These are phyloP conservation scores for Esox niger DNA, from an alignment of 2,113 vertebrate species.

Conservation along the genomic window DNA sequence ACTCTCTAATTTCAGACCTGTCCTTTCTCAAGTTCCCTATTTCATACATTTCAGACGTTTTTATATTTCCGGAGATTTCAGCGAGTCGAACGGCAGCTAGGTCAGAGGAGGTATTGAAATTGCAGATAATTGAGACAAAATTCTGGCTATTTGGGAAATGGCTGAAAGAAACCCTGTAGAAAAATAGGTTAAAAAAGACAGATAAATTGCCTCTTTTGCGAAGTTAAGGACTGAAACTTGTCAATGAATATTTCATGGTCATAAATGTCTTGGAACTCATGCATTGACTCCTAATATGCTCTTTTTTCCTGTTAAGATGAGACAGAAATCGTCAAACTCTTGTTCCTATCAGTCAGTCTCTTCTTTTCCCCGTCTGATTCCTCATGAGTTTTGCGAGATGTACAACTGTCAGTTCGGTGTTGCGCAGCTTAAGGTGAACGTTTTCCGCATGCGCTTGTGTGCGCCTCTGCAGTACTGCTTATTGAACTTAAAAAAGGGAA, in stretches of 20 bases:
- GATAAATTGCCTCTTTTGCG: not conserved
- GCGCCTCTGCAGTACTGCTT: not conserved
- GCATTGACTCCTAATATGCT: not conserved
- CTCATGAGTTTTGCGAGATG: not conserved
- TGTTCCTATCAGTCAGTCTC: not conserved
- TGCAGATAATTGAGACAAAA: slow-evolving; percentile 35
- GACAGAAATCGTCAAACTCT: not conserved
- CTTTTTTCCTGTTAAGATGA: slow-evolving; percentile 9
- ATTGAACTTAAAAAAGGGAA: no score
- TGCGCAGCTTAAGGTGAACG: not conserved
- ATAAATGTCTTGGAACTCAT: slow-evolving; percentile 8
- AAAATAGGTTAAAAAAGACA: not conserved
- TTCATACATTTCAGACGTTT: slow-evolving; percentile 32
- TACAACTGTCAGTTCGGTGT: no score
- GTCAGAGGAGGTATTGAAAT: slow-evolving; percentile 46
- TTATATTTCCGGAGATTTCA: slow-evolving; percentile 2
- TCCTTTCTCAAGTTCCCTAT: slow-evolving; percentile 21
- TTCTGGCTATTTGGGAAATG: slow-evolving; percentile 24
- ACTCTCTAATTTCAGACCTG: slow-evolving; percentile 35
- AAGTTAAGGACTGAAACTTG: slow-evolving; percentile 17
- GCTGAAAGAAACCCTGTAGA: slow-evolving; percentile 1
- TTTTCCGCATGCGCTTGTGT: slow-evolving; percentile 31
- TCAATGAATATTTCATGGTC: not conserved
- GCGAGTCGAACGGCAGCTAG: not conserved
- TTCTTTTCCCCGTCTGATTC: not conserved